Percentiles rank a stretch among this genome's conserved stretches.
Evolutionary conservation across 1,140 invertebrate species (phyloP).

Genomic region (Maconellicoccus hirsutus): DNA sequence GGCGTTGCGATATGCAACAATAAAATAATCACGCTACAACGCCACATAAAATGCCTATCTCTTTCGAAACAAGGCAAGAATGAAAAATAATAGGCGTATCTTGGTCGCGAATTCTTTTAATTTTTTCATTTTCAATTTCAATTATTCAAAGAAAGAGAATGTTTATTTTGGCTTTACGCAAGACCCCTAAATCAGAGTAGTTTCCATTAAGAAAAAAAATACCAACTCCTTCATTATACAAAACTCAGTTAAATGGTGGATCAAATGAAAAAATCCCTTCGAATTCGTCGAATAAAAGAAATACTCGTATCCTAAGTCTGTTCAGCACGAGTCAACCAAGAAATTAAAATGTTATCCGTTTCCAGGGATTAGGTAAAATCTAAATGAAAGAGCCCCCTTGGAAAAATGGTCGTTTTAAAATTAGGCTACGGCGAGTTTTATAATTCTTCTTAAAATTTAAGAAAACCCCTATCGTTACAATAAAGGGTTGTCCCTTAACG

Average conservation of each 20-base stretch:
- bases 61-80: too few species aligned
- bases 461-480: neutral
- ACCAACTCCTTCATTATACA: neutral
- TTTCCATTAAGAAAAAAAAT: neutral
- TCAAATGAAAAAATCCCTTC: neutral
- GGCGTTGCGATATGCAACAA: too few species aligned
- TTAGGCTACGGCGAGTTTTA: slow-evolving; percentile 8
- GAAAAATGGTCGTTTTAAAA: neutral
- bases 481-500: slow-evolving; percentile 7
- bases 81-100: too few species aligned
- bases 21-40: too few species aligned
- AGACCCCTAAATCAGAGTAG: too few species aligned
- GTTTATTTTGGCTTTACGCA: too few species aligned
- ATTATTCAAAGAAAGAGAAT: too few species aligned
- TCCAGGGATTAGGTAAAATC: slow-evolving; percentile 7
- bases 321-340: neutral
- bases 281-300: slow-evolving; percentile 1
- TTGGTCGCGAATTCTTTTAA: too few species aligned
- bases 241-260: neutral
- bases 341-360: slow-evolving; percentile 9
- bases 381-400: neutral
- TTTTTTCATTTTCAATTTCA: too few species aligned
- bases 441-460: slow-evolving; percentile 10
- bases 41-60: too few species aligned
- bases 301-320: neutral